Evolutionary conservation across 2,888 invertebrate species (phyloP), one percentile per base, ranked within the genome.

Genomic region (Alitta virens): DNA sequence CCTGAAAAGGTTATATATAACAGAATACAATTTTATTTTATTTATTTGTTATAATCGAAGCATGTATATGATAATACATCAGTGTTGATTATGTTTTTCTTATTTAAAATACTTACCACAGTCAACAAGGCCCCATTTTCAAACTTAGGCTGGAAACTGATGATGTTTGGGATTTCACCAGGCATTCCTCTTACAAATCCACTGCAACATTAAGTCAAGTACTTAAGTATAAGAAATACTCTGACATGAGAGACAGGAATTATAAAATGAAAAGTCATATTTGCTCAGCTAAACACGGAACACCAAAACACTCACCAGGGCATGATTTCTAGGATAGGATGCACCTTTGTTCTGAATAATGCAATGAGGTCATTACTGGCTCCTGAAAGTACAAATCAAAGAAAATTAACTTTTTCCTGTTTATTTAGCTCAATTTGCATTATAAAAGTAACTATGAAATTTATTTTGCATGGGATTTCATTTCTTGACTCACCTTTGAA

Each of bases 131-230:
- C 89, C 3, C 90, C 91, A n/a, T 86, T 83, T 0, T 84, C 78
- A 80, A 88, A 90, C 75, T 88, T 87, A 68, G 89, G 87, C 75
- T 94, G 91, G 80, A 94, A 95, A 18, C 88, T 86, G 71, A 95
- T 88, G 7, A 88, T 87, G 53, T 87, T 87, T 0, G 94, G 92
- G 60, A 86, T 84, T 79, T 94, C 94, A 5, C 86, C 85, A 1
- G 86, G 84, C 58, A 87, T 83, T 16, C 94, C 94, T 68, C 85
- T 86, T 14, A 92, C 83, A 72, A 91, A 86, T 66, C 90, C 90
- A 75, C 90, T 89, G 81, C 71, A 87, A 83, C 2, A 52, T 5
- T 3, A 21, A 7, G 49, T 49, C 7, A 9, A 49, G 16, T 9
- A 9, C 7, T 49, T 21, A 49, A n/a, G 3, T 74, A n/a, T 33